These are phyloP conservation scores for Pegoplata infirma DNA, from an alignment of 2,888 invertebrate species.

Conservation along the genomic window DNA sequence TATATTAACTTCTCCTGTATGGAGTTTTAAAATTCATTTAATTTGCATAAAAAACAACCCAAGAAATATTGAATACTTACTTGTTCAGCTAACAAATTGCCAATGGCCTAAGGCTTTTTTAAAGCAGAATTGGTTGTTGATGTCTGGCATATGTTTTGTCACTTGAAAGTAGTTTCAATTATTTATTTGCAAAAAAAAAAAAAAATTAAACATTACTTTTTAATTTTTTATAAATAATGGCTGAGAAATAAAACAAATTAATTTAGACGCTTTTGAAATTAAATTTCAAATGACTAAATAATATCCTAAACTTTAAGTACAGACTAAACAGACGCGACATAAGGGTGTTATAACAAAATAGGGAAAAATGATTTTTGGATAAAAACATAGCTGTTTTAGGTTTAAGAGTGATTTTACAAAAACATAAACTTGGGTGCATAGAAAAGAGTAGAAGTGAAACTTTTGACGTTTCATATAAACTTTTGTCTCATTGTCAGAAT, in stretches of 20 bases:
- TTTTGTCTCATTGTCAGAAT: too few relatives aligned
- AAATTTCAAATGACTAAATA: too few relatives aligned
- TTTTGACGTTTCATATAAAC: too few relatives aligned
- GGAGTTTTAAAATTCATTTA: slow-evolving; percentile 23
- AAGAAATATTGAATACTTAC: slow-evolving; percentile 1
- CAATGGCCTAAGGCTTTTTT: slow-evolving; percentile 28
- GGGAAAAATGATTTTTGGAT: too few relatives aligned
- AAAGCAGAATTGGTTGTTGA: slow-evolving; percentile 45
- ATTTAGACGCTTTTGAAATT: not conserved
- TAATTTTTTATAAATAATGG: not conserved
- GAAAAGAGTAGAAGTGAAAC: too few relatives aligned
- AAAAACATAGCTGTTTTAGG: too few relatives aligned
- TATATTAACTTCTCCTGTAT: slow-evolving; percentile 11
- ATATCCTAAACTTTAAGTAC: too few relatives aligned
- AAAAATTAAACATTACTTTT: slow-evolving; percentile 10
- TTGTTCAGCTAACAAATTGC: slow-evolving; percentile 18
- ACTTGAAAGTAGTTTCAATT: slow-evolving; percentile 51
- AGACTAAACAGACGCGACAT: too few relatives aligned
- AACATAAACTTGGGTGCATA: too few relatives aligned
- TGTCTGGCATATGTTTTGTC: slow-evolving; percentile 63
- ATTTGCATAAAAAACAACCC: slow-evolving; percentile 56
- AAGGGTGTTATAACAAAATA: too few relatives aligned
- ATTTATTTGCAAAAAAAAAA: too few relatives aligned
- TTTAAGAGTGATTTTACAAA: too few relatives aligned
- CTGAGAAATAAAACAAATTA: not conserved